Evolutionary conservation across 2,888 invertebrate genomes (phyloP), one percentile per base, ranked within the genome.

Genomic region (Trachelus iudaicus): DNA sequence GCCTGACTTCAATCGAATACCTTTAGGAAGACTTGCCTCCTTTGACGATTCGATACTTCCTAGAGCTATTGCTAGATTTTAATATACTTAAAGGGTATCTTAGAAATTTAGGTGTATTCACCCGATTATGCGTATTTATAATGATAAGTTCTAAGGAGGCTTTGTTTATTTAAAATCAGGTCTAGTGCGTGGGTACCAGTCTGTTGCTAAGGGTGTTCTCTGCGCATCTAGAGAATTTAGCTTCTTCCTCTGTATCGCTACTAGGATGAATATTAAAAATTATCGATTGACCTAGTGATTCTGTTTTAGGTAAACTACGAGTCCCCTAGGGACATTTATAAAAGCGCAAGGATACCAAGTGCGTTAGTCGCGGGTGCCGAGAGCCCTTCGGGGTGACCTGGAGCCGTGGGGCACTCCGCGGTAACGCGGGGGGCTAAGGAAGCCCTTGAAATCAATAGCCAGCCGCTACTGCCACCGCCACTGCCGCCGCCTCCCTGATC

Each of bases 401-500:
- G 84, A 87, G 84, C 87, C 86, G 87, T 87, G 86, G 88, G 87
- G 87, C 86, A 87, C 85, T 87, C 85, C 79, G 85, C 85, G 85
- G 86, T 82, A 84, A 82, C 81, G 82, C 79, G 80, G 83, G 86
- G 84, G 88, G 84, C 87, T 89, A 90, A 90, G 89, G 90, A 91
- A 91, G 88, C 90, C 91, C 91, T 91, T 91, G 91, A 91, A 91
- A 91, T 91, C 91, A 91, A 91, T 91, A 91, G 90, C 90, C 89
- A 88, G 90, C 87, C 89, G 87, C 90, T 88, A 89, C 90, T 86
- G 89, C 89, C 89, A 86, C 87, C 89, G 86, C 86, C 87, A 92
- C 92, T 89, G 86, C 77, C 79, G 79, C 35, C 69, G 56, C 56
- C 31, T 35, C 71, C 35, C 23, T 56, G 71, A 71, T 71, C 71